Conservation (phyloP, 2,797 vertebrate species). For the Chloroceryle inda region DNA sequence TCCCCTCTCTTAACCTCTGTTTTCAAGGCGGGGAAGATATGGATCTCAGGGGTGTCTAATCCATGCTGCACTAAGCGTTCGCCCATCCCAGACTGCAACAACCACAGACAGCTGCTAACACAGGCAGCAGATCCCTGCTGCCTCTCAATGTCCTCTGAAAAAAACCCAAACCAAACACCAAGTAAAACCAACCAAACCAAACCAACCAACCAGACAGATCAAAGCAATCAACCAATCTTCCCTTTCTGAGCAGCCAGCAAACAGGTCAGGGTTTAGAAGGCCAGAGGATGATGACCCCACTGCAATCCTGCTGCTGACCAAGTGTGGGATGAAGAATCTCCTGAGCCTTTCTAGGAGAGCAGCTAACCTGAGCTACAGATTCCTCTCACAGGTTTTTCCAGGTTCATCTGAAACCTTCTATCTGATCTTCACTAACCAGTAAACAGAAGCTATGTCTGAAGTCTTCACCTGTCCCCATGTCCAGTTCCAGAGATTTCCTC, state of each 20-base stretch:
- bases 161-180: not conserved
- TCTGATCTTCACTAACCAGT: not conserved
- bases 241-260: not conserved
- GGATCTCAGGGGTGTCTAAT: constrained; percentile 8
- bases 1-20: not conserved
- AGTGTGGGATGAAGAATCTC: rapidly evolving
- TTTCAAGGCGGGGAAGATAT: not conserved
- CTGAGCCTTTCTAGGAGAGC: not conserved
- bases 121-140: not conserved
- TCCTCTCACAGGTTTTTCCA: not conserved
- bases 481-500: not conserved
- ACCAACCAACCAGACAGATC: not conserved
- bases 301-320: not conserved
- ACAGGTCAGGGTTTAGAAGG: not conserved
- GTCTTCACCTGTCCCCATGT: not conserved
- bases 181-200: not conserved
- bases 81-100: not conserved
- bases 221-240: not conserved
- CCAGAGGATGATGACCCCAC: not conserved
- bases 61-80: not conserved
- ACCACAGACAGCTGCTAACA: not conserved
- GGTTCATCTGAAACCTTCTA: not conserved
- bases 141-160: not conserved
- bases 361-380: not conserved
- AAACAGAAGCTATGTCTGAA: not conserved